Conservation (phyloP, 2,113 vertebrate species). For the Pygoscelis adeliae region DNA sequence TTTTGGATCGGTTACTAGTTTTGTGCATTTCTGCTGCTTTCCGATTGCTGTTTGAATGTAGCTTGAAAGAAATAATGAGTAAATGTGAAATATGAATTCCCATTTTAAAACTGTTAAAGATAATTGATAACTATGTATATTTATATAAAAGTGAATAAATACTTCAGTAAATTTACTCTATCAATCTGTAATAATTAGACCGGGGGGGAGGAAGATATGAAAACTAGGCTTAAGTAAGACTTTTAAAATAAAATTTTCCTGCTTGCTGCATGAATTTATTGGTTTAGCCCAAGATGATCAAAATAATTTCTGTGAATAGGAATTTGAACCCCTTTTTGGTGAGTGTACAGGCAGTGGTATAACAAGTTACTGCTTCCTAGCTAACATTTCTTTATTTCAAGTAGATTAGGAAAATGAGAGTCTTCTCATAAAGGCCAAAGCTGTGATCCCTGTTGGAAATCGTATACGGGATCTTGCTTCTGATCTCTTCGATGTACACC, state of each 20-base stretch:
- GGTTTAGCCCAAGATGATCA: not conserved
- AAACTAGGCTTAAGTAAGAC: not conserved
- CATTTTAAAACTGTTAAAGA: not conserved
- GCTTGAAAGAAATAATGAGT: not conserved
- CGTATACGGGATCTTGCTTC: not conserved
- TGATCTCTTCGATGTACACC: rapidly evolving
- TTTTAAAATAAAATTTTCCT: not conserved
- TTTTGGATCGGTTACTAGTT: not conserved
- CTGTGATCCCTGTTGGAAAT: not conserved
- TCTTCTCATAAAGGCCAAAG: not conserved
- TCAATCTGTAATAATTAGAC: not conserved
- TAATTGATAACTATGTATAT: not conserved
- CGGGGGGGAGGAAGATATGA: not conserved
- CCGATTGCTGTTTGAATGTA: not conserved
- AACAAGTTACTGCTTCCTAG: not conserved
- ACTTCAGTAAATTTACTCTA: not conserved
- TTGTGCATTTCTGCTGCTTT: not conserved
- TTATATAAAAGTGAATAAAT: not conserved
- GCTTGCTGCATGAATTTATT: not conserved
- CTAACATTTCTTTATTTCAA: not conserved
- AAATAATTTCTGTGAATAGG: not conserved
- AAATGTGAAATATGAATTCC: not conserved
- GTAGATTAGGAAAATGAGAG: not conserved
- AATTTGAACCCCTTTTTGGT: not conserved
- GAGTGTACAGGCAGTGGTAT: not conserved